Evolutionary conservation across 2,888 invertebrate species (phyloP).

Genomic region (Leptodirus hochenwartii): DNA sequence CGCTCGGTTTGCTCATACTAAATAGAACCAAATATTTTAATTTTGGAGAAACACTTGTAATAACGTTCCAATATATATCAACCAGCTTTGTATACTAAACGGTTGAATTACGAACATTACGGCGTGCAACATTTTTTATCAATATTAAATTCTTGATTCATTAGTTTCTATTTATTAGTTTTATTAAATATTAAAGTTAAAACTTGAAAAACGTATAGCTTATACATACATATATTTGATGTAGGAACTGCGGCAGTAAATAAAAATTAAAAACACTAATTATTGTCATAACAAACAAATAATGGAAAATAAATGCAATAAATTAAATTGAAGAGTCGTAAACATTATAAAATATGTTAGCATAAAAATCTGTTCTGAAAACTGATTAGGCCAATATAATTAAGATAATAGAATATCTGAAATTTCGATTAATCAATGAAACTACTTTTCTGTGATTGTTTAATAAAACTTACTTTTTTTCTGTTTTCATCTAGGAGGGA

Average conservation of each 20-base stretch:
- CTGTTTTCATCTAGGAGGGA: constrained; percentile 83
- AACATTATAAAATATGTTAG: constrained; percentile 5
- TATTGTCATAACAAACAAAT: constrained; percentile 4
- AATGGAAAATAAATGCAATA: constrained; percentile 6
- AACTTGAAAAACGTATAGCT: constrained; percentile 14
- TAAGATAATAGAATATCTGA: too few relatives aligned
- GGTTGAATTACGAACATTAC: not conserved
- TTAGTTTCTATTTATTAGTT: not conserved
- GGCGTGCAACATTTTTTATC: not conserved
- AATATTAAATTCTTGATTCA: not conserved
- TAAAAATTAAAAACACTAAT: constrained; percentile 9
- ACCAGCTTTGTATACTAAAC: constrained; percentile 5
- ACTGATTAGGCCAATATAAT: too few relatives aligned
- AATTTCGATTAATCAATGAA: too few relatives aligned
- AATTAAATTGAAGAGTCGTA: constrained; percentile 3
- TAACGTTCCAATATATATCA: too few relatives aligned
- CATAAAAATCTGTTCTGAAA: too few relatives aligned
- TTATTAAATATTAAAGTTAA: constrained; percentile 5
- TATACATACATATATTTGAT: constrained; percentile 35
- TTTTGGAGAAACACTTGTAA: not conserved
- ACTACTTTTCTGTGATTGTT: too few relatives aligned
- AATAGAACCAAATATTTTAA: constrained; percentile 15
- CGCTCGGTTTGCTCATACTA: constrained; percentile 73
- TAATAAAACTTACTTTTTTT: constrained; percentile 56
- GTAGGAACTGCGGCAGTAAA: constrained; percentile 30